Percentiles rank a stretch among this genome's conserved stretches.
These are phyloP conservation scores for Pterostichus madidus DNA, from an alignment of 2,888 invertebrate species.

Conservation along the genomic window DNA sequence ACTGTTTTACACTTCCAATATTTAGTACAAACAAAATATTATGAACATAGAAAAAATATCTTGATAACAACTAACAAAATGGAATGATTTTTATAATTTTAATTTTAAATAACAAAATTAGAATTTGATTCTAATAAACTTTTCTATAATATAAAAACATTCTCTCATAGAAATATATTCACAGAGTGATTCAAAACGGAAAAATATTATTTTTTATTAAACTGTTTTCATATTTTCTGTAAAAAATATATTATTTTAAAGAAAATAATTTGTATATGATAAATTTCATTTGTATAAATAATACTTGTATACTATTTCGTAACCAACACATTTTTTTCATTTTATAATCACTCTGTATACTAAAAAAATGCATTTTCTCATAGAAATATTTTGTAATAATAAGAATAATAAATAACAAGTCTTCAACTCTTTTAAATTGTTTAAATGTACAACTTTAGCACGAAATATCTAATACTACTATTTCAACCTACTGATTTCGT, in stretches of 20 bases:
- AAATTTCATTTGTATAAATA: slow-evolving; percentile 11
- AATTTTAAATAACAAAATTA: slow-evolving; percentile 8
- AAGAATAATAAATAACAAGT: slow-evolving; percentile 49
- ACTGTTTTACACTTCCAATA: slow-evolving; percentile 37
- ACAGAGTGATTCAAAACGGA: slow-evolving; percentile 10
- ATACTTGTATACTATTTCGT: not conserved
- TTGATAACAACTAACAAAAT: slow-evolving; percentile 30
- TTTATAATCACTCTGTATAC: slow-evolving; percentile 12
- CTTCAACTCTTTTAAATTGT: slow-evolving; percentile 49
- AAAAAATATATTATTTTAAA: too few relatives aligned
- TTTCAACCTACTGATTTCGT: slow-evolving; percentile 64
- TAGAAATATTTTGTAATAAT: slow-evolving; percentile 27
- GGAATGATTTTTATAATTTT: slow-evolving; percentile 36
- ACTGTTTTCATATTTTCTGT: not conserved
- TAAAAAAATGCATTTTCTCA: slow-evolving; percentile 6
- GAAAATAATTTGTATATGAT: not conserved
- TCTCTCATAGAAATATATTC: not conserved
- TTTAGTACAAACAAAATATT: slow-evolving; percentile 16
- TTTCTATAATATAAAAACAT: slow-evolving; percentile 10
- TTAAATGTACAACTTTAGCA: slow-evolving; percentile 20
- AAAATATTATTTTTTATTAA: not conserved
- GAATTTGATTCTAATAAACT: slow-evolving; percentile 21
- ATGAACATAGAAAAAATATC: slow-evolving; percentile 27
- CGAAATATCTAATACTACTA: slow-evolving; percentile 16
- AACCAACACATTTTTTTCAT: not conserved